Evolutionary conservation across 2,888 invertebrate genomes (phyloP), one percentile per base, ranked within the genome.

Genomic region (Eilema depressum): DNA sequence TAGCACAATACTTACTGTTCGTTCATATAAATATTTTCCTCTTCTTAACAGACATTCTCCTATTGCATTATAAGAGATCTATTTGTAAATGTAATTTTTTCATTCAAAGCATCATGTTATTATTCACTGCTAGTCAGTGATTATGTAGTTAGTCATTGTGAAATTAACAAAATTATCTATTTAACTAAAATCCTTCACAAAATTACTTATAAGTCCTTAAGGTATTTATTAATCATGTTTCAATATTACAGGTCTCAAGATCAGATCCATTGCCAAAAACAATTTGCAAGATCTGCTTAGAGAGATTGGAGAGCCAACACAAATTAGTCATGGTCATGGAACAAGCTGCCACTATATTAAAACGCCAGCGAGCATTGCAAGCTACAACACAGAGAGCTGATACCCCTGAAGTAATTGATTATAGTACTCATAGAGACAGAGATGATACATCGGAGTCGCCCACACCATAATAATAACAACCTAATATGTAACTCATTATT

Each of bases 191-290:
- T 53, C n/a, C 20, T 1, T 53, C 20, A n/a, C n/a, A 0, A 53
- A n/a, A 53, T 53, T 20, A 7, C 53, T 53, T 7, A 17, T 0
- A 41, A 41, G 20, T 14, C 20, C 7, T 47, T 47, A 1, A 53
- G n/a, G 17, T 30, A 20, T 14, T 63, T 41, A 41, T 1, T 25
- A 20, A 65, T 69, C 66, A 63, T 72, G 70, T 71, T 73, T 74
- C 61, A 57, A 57, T 60, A 12, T 89, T 94, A 65, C 88, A 96
- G 96, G 96, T 96, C 69, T 96, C 96, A 66, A 95, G 96, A 70
- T 96, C 96, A 79, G 96, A 96, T 90, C 96, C 97, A 67, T 89
- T 97, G 75, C 97, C 97, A 61, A 97, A 97, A 94, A 97, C 97
- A 41, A 96, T 96, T 69, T 96, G 96, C 86, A 95, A 95, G 84